Evolutionary conservation across 2,888 invertebrate species (phyloP), one percentile per base, ranked within the genome.

Genomic region (Xestia ashworthii): DNA sequence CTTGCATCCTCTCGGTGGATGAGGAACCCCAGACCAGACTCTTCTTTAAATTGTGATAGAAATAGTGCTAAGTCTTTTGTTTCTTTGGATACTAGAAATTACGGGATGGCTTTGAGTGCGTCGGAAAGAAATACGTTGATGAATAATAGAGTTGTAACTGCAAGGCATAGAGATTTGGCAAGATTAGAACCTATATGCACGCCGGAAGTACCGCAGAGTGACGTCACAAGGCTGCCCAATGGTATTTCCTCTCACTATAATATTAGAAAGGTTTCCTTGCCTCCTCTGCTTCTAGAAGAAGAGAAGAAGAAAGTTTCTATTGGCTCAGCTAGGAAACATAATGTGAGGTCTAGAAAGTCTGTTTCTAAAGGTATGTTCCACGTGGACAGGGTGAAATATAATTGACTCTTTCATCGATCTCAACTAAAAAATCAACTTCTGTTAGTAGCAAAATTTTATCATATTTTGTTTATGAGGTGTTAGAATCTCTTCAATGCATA

Each of bases 1-100:
- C 87, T 96, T 25, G 95, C 95, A 3, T 97, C 97, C 0, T 97
- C 96, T 0, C 90, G 93, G n/a, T 97, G 97, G 97, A 95, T 96
- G 95, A 92, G 94, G 73, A 93, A 91, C 67, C 91, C 92, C 0
- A 92, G 96, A 80, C 96, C 96, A 0, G 96, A 97, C 73, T 96
- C 96, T 0, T 95, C 96, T 3, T 83, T 93, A 5, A 94, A 95
- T 89, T 94, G 92, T 91, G 96, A 95, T 88, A 94, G 96, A 86
- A 95, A 94, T 89, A 96, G 96, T 92, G 96, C 96, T 81, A 96
- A 96, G 86, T 96, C 96, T 53, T 96, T 95, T 87, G 94, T 95
- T 81, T 96, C 96, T 46, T 90, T 96, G 76, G 96, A 96, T 76
- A 93, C 94, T 73, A 94, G 93, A 76, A 95, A 94, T 87, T 94